These are phyloP conservation scores for Ecliptopera silaceata DNA, from an alignment of 2,888 invertebrate species.

Conservation along the genomic window DNA sequence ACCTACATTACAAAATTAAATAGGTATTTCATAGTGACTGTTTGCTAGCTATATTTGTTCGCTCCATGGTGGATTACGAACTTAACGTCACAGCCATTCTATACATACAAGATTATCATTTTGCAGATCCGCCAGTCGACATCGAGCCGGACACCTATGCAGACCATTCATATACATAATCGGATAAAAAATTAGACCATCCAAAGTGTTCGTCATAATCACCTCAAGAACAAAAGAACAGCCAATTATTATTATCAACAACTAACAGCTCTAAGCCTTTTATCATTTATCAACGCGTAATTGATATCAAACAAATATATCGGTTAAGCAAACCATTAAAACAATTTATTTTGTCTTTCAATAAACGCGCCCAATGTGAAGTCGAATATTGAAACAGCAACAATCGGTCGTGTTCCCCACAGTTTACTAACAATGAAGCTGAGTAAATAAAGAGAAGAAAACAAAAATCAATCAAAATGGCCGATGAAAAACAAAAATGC, in stretches of 20 bases:
- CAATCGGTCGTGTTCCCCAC: slow-evolving; percentile 46
- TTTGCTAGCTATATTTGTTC: no score
- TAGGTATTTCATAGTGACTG: no score
- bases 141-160: slow-evolving; percentile 18
- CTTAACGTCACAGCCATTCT: neutral
- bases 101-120: slow-evolving; percentile 2
- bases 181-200: slow-evolving; percentile 2
- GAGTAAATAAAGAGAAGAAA: slow-evolving; percentile 35
- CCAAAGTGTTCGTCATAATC: slow-evolving; percentile 18
- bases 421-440: slow-evolving; percentile 58
- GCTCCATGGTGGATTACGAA: neutral
- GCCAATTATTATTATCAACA: slow-evolving; percentile 49
- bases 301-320: slow-evolving; percentile 76
- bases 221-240: slow-evolving; percentile 40
- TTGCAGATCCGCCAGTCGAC: slow-evolving; percentile 31
- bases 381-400: slow-evolving; percentile 55
- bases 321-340: slow-evolving; percentile 66
- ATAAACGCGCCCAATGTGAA: slow-evolving; percentile 57
- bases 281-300: slow-evolving; percentile 67
- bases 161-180: slow-evolving; percentile 17
- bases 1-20: no score
- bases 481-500: slow-evolving; percentile 57
- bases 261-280: slow-evolving; percentile 45
- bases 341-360: slow-evolving; percentile 51
- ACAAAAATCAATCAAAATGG: slow-evolving; percentile 49